Base-by-base conservation (phyloP, 2,888 invertebrate genomes). In the Scotopteryx bipunctaria region DNA sequence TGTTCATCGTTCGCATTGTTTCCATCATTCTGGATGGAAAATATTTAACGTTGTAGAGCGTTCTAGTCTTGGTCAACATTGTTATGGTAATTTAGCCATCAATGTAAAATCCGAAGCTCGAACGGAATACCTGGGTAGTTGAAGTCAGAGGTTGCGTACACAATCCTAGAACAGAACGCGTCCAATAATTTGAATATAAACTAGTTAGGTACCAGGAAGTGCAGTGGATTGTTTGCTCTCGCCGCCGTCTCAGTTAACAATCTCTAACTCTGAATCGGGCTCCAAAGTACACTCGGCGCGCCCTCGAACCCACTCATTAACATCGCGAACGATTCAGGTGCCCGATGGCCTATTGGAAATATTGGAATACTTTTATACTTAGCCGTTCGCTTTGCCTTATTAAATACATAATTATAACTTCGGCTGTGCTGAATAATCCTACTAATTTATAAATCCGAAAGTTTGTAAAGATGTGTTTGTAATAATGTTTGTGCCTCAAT, bases 141-240 rank as follows among this genome's bases (percentile, higher is more conserved):
- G 43, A 37, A 54, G 57, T 58, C 50, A 43, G 57, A 47, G 57
- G 53, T 56, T 64, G 61, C 63, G 61, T 62, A 69, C 55, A 65
- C 59, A 65, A 62, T 64, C 61, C 57, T 62, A 66, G 44, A 64
- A 52, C 67, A 32, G 29, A 42, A 66, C 57, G 61, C 56, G 61
- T 66, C 58, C 57, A 60, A 68, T 78, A 79, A 80, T 81, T 79
- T 79, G 79, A 81, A 83, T 82, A 75, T 75, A 78, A 77, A 82
- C 78, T 76, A 76, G 73, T 66, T 71, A 68, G n/a, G 64, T 73
- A 66, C 57, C 31, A 59, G 58, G 59, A 46, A 64, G 64, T 70
- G 68, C 67, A 67, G 51, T 45, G 63, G 58, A 69, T 67, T 77
- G 75, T 74, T 73, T 73, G 15, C 11, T 13, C 29, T 35, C 42